A percentile compares a stretch with the other conserved stretches of the same genome.
Conservation (phyloP, 2,113 vertebrate species). For the Martes martes region DNA sequence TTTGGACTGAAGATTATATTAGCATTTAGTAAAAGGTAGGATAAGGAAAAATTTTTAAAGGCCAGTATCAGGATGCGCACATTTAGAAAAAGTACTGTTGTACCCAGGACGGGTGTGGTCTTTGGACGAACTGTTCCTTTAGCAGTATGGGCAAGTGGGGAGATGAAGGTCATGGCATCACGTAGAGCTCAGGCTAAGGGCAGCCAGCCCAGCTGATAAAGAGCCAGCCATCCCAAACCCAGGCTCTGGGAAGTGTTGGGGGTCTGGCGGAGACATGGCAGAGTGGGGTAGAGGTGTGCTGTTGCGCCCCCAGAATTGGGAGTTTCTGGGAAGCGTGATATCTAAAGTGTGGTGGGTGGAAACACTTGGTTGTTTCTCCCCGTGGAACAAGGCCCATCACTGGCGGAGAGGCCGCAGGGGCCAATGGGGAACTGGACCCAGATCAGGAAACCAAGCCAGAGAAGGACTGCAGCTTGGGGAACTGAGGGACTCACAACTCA, state of each 20-base stretch:
- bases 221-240: not conserved
- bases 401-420: accelerated
- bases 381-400: not conserved
- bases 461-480: not conserved
- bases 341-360: not conserved
- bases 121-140: not conserved
- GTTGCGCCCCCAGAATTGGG: not conserved
- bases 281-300: not conserved
- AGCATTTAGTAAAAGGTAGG: not conserved
- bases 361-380: not conserved
- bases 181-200: not conserved
- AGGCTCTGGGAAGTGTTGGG: not conserved
- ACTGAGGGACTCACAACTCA: not conserved
- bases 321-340: not conserved
- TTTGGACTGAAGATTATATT: not conserved
- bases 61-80: not conserved
- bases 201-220: not conserved
- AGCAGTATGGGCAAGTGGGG: not conserved
- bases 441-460: not conserved
- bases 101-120: not conserved
- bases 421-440: not conserved
- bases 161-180: not conserved
- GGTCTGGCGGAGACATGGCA: not conserved
- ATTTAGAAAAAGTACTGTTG: not conserved
- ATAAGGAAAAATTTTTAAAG: not conserved